Base-by-base conservation (phyloP, 2,888 invertebrate genomes). In the Caenorhabditis becei region DNA sequence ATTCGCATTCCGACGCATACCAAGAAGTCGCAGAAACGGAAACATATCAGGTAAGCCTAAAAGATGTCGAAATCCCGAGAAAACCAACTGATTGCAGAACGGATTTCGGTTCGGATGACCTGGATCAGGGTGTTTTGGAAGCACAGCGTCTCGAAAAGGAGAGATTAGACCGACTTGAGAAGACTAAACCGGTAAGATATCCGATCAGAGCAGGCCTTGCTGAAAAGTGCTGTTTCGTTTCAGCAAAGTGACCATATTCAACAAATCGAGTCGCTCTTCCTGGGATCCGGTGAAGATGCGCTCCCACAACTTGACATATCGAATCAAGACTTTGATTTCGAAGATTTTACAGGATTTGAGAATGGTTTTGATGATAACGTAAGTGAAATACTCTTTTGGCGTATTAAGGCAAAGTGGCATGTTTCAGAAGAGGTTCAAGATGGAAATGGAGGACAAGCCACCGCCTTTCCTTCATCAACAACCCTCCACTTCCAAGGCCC, bases 91-190 rank as follows among this genome's bases (percentile, higher is more conserved):
- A 1, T 72, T 80, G 59, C 72, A 80, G 85, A 58, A 85, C 83
- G 1, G 80, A 82, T 37, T 85, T 84, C 70, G 74, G 79, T 44
- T 77, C 77, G 3, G 74, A 44, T 11, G 47, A 69, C 32, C 32
- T 78, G 35, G 78, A 84, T 54, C 35, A 32, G 23, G 56, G 56
- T 10, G 74, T 77, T 0, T 24, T 79, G n/a, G 83, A 80, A 51
- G 88, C 88, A 0, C 88, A 86, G 53, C 49, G 77, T 51, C 70
- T 66, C 24, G 88, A 88, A 63, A 80, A 83, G 49, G 83, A 87
- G 65, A 75, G 88, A n/a, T 65, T 87, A 53, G 85, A 88, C n/a
- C 74, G 88, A 20, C 51, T 87, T 20, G 79, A 85, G 53, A 83
- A 86, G 59, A 53, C 66, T 5, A 74, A 74, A 41, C 58, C 71